These are phyloP conservation scores for Gibbula magus DNA, from an alignment of 2,888 invertebrate species.

Conservation along the genomic window DNA sequence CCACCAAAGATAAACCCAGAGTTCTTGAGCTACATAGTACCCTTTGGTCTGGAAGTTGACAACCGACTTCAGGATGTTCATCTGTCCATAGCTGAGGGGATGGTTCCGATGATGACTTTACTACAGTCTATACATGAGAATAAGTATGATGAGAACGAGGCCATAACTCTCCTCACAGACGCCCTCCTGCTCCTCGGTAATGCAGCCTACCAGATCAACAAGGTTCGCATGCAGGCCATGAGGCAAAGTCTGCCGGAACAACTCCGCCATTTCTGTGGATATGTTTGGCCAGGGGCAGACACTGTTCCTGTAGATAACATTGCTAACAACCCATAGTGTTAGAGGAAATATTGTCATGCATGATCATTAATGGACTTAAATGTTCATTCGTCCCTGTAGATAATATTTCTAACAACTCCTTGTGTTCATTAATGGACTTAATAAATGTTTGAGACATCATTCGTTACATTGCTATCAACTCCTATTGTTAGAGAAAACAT, in stretches of 20 bases:
- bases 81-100: background rate
- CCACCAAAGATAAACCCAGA: slow-evolving; percentile 1
- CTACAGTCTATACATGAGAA: background rate
- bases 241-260: background rate
- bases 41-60: background rate
- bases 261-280: background rate
- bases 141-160: background rate
- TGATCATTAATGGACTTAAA: too few relatives aligned
- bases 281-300: background rate
- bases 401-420: too few relatives aligned
- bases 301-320: background rate
- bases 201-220: slow-evolving; percentile 1
- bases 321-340: too few relatives aligned
- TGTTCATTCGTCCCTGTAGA: background rate
- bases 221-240: background rate
- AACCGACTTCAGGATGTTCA: background rate
- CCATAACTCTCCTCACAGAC: background rate
- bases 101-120: background rate
- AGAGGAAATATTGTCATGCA: too few relatives aligned
- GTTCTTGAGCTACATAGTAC: background rate
- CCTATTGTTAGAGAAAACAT: too few relatives aligned
- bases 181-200: slow-evolving; percentile 3
- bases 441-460: too few relatives aligned
- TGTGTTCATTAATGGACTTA: too few relatives aligned
- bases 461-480: too few relatives aligned